phyloP scores from a whole-genome alignment of 1,140 invertebrate genomes.

The Laupala kohalensis region DNA sequence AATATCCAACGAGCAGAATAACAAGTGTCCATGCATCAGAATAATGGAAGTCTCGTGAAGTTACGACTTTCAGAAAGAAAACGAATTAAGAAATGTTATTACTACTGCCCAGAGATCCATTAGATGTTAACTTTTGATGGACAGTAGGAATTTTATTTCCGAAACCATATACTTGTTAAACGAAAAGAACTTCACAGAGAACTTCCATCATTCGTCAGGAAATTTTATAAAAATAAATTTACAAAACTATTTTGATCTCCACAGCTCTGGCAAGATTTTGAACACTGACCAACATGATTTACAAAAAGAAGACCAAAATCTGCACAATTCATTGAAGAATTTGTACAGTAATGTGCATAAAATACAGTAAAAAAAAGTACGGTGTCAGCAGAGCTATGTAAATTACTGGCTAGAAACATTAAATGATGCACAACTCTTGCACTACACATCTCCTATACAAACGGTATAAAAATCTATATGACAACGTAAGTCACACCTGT shows the following conservation, averaged over 20 bases:
- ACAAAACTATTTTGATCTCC: neutral
- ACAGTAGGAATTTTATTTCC: neutral
- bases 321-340: neutral
- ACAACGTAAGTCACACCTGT: neutral
- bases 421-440: neutral
- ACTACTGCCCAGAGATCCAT: neutral
- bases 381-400: neutral
- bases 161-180: neutral
- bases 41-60: neutral
- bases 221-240: constrained; percentile 12
- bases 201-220: neutral
- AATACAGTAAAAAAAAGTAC: neutral
- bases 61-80: neutral
- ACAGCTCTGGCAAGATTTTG: neutral
- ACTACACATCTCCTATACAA: constrained; percentile 10
- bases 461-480: constrained; percentile 14
- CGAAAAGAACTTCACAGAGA: neutral
- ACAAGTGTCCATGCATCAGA: neutral
- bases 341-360: neutral
- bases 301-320: neutral
- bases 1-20: neutral
- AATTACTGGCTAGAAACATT: constrained; percentile 5
- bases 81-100: neutral
- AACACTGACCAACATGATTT: neutral
- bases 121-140: neutral